Evolutionary conservation across 1,140 invertebrate species (phyloP).

Genomic region (Euwallacea similis): DNA sequence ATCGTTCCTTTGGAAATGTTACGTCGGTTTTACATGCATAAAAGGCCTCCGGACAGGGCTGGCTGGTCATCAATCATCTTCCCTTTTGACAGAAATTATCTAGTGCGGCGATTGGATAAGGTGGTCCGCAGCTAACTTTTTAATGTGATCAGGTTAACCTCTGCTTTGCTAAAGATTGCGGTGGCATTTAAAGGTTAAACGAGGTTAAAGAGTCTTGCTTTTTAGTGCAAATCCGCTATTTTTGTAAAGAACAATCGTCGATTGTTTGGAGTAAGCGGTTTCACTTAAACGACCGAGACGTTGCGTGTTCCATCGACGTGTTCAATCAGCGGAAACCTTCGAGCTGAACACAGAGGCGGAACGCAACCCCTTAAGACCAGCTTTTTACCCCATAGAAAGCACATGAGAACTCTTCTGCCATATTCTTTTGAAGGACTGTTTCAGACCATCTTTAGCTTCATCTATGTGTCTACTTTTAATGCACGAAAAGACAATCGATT

Average conservation of each 20-base stretch:
- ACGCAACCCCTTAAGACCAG: neutral
- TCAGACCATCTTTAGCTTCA: no score
- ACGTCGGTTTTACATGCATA: constrained; percentile 28
- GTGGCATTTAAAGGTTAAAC: constrained; percentile 37
- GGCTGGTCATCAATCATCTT: constrained; percentile 23
- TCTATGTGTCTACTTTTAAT: no score
- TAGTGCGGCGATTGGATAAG: neutral
- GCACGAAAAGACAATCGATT: no score
- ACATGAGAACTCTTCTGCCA: no score
- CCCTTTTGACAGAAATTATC: constrained; percentile 23
- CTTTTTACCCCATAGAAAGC: no score
- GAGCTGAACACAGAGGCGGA: constrained; percentile 12
- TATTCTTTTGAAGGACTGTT: no score
- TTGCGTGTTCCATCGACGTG: constrained; percentile 23
- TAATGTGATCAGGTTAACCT: no score
- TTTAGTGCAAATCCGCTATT: constrained; percentile 31
- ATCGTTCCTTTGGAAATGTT: constrained; percentile 22
- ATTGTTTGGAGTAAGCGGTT: constrained; percentile 31
- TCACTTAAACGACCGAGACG: constrained; percentile 21
- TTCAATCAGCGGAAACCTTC: constrained; percentile 7
- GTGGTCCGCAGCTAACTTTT: neutral
- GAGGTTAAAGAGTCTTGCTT: constrained; percentile 21
- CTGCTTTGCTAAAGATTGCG: neutral
- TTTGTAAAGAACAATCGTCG: constrained; percentile 37
- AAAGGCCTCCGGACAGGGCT: constrained; percentile 9